These are phyloP conservation scores for Thermophis baileyi DNA, from an alignment of 2,113 vertebrate species.

Conservation along the genomic window DNA sequence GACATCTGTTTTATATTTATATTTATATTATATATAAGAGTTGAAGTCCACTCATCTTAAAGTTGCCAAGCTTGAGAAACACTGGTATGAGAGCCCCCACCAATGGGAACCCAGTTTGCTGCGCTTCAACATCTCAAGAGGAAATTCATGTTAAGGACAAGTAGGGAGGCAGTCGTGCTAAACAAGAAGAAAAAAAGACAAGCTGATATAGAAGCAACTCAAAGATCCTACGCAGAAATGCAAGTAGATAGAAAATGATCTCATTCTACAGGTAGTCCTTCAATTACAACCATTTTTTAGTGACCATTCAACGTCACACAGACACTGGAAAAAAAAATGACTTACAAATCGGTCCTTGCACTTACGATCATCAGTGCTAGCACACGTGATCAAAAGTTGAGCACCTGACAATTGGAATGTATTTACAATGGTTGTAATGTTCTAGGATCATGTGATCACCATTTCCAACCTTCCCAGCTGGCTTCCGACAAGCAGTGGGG, in stretches of 20 bases:
- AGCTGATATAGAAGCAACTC: background rate
- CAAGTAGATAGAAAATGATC: background rate
- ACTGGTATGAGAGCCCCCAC: background rate
- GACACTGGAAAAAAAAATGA: background rate
- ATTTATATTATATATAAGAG: no score
- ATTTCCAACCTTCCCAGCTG: background rate
- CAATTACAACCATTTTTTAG: background rate
- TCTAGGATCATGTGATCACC: background rate
- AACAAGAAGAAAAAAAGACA: background rate
- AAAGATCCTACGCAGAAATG: background rate
- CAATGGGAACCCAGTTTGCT: background rate
- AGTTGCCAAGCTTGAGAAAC: background rate
- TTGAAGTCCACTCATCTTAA: background rate
- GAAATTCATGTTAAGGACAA: background rate
- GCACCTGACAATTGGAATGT: background rate
- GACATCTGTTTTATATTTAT: no score
- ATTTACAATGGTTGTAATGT: background rate
- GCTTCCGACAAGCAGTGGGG: background rate
- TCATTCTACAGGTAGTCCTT: background rate
- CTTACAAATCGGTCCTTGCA: background rate
- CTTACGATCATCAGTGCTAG: background rate
- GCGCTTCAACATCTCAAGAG: background rate
- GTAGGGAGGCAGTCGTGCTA: background rate
- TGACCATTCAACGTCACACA: background rate
- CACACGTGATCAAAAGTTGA: background rate